Conservation (phyloP, 2,888 invertebrate species). For the Drosophila cognata region DNA sequence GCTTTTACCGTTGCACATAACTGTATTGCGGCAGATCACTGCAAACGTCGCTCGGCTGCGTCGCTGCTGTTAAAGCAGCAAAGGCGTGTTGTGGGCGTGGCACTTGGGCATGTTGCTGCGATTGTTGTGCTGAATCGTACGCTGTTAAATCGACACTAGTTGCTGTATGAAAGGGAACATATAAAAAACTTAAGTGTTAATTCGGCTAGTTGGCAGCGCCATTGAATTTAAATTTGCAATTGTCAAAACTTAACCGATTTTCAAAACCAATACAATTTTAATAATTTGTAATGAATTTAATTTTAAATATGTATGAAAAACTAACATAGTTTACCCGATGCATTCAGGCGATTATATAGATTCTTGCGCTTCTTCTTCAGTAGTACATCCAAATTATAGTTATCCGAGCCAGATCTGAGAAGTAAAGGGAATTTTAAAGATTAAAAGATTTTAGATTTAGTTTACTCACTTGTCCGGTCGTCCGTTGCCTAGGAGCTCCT, state of each 20-base stretch:
- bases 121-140: slow-evolving; percentile 47
- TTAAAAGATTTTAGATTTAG: neutral
- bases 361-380: slow-evolving; percentile 84
- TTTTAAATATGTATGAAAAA: neutral
- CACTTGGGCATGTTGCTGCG: slow-evolving; percentile 27
- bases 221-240: neutral
- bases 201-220: neutral
- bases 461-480: slow-evolving; percentile 83
- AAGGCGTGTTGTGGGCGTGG: slow-evolving; percentile 70
- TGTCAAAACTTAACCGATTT: neutral
- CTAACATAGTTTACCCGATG: slow-evolving; percentile 73
- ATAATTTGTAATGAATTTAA: neutral
- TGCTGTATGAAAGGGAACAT: slow-evolving; percentile 28
- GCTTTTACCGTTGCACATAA: slow-evolving; percentile 68
- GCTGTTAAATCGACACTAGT: slow-evolving; percentile 62
- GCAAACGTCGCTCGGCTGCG: slow-evolving; percentile 64
- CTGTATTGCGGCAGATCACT: slow-evolving; percentile 66
- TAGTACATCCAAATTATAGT: slow-evolving; percentile 83
- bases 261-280: neutral
- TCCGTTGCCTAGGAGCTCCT: slow-evolving; percentile 83
- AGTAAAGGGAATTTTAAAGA: neutral
- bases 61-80: slow-evolving; percentile 58
- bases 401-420: slow-evolving; percentile 77
- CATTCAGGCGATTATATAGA: slow-evolving; percentile 83
- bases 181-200: neutral